These are phyloP conservation scores for Macaca nemestrina DNA, from an alignment of 2,113 vertebrate genomes.

Conservation along the genomic window DNA sequence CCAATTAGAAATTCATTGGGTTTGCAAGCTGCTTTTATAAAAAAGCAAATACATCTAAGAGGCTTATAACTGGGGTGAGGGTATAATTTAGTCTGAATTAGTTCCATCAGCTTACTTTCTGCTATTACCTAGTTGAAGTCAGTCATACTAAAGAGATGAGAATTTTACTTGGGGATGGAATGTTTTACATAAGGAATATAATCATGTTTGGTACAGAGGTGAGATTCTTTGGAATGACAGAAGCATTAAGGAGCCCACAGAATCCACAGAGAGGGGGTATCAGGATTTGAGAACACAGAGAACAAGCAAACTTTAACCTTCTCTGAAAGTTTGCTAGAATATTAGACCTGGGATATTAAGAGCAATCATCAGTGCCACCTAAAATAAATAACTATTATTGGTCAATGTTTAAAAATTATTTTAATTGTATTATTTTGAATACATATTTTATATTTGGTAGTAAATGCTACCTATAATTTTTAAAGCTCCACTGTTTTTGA, in stretches of 20 bases:
- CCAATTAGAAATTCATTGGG: constrained; percentile 45
- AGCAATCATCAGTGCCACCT: neutral
- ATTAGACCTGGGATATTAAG: neutral
- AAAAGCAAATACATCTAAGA: constrained; percentile 71
- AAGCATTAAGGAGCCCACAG: neutral
- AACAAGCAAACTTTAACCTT: neutral
- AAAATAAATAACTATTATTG: neutral
- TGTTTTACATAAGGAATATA: neutral
- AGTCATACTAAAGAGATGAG: constrained; percentile 48
- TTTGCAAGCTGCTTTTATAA: constrained; percentile 55
- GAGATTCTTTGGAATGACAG: neutral
- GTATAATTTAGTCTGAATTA: constrained; percentile 61
- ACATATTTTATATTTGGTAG: neutral
- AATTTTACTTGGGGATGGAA: neutral
- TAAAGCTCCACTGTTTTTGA: neutral
- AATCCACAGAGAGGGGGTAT: neutral
- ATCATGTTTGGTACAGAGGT: neutral
- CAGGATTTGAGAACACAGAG: neutral
- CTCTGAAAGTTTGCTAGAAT: neutral
- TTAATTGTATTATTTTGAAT: constrained; percentile 1
- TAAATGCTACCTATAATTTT: neutral
- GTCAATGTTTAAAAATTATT: constrained; percentile 15
- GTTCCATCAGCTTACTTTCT: constrained; percentile 65
- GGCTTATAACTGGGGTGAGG: constrained; percentile 45
- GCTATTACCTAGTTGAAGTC: constrained; percentile 27